These are phyloP conservation scores for Aix galericulata DNA, from an alignment of 2,113 vertebrate genomes.

Conservation along the genomic window DNA sequence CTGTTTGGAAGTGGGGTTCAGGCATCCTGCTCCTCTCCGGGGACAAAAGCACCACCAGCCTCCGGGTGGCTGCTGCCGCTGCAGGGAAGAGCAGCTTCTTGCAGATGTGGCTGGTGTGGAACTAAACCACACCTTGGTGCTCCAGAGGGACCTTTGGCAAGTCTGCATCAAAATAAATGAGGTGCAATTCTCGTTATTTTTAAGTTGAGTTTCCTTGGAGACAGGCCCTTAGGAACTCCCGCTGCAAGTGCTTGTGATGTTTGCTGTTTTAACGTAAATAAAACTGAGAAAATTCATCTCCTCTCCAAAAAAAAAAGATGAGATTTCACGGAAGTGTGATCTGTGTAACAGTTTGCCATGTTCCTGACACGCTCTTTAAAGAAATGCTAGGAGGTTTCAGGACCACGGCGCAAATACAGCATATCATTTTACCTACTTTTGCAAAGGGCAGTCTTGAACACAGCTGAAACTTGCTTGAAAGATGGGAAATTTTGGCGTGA, in stretches of 20 bases:
- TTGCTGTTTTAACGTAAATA: not conserved
- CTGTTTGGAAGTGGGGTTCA: not conserved
- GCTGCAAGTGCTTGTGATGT: slow-evolving; percentile 17
- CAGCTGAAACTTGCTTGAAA: not conserved
- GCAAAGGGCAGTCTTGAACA: not conserved
- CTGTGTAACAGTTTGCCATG: not conserved
- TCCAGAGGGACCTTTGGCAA: slow-evolving; percentile 44
- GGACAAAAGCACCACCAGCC: not conserved
- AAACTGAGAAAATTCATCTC: not conserved
- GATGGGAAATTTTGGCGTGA: not conserved
- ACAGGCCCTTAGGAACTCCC: not conserved
- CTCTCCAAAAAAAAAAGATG: not conserved
- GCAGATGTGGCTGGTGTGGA: slow-evolving; percentile 31
- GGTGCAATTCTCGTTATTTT: slow-evolving; percentile 53
- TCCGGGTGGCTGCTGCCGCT: not conserved
- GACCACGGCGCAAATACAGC: not conserved
- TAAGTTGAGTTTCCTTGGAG: slow-evolving; percentile 42
- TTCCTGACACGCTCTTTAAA: not conserved
- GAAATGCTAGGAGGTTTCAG: not conserved
- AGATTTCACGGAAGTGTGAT: not conserved
- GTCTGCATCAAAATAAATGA: slow-evolving; percentile 35
- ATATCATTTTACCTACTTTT: not conserved
- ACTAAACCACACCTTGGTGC: not conserved
- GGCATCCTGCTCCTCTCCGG: not conserved
- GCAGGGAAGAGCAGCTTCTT: not conserved